Percentiles rank a stretch among this genome's conserved stretches.
Evolutionary conservation across 2,888 invertebrate species (phyloP).

Genomic region (Odontomyia ornata): DNA sequence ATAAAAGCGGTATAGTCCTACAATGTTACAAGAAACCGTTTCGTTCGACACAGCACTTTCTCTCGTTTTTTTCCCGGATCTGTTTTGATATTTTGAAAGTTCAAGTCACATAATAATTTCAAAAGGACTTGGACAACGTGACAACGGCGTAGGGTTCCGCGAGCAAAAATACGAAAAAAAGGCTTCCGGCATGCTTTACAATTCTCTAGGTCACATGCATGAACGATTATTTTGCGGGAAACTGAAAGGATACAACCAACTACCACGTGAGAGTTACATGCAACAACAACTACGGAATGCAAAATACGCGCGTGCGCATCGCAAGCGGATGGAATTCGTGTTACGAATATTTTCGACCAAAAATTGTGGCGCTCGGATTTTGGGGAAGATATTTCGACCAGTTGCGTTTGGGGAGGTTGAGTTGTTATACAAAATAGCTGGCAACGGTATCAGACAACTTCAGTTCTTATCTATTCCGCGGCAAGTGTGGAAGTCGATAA

Average conservation of each 20-base stretch:
- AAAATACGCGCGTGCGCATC: constrained; percentile 22
- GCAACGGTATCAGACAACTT: constrained; percentile 7
- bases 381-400: constrained; percentile 37
- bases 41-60: no score
- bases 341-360: constrained; percentile 27
- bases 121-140: no score
- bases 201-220: constrained; percentile 36
- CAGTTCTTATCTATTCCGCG: constrained; percentile 33
- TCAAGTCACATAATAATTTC: no score
- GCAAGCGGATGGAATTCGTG: neutral
- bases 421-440: constrained; percentile 16
- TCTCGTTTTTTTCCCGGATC: no score
- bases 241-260: constrained; percentile 17
- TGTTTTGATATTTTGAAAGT: no score
- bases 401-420: neutral
- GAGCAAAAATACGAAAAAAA: no score
- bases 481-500: constrained; percentile 1
- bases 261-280: constrained; percentile 25
- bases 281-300: constrained; percentile 13
- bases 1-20: no score
- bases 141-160: no score
- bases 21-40: no score
- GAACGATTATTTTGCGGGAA: neutral
- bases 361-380: neutral
- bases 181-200: constrained; percentile 2